Evolutionary conservation across 2,888 invertebrate species (phyloP), one percentile per base, ranked within the genome.

Genomic region (Drosophila rubida): DNA sequence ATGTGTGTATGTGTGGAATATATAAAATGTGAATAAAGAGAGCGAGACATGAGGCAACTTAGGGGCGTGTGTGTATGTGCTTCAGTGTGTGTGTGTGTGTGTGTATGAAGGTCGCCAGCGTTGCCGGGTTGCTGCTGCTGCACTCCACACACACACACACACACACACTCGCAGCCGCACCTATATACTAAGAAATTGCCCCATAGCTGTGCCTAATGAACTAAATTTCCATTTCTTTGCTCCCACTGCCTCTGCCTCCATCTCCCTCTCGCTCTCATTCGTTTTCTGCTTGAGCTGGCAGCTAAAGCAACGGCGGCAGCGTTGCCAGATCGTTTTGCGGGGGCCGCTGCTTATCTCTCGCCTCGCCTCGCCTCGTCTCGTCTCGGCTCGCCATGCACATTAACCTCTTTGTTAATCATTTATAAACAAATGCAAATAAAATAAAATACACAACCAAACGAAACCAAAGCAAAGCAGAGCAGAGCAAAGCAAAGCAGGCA

Each of bases 331-430:
- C 42, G 42, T 23, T 30, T 19, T 19, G 19, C 19, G 19, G 60
- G 63, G 58, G 27, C 60, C 57, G 77, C 77, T 80, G 66, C 69
- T 78, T 78, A 67, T 71, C 75, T 65, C n/a, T 32, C 30, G 25
- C 25, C 5, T 7, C 49, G 39, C 19, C 19, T 19, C 19, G 19
- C 50, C 53, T 9, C 27, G 27, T 4, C 30, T 11, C 1, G 49
- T 55, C 41, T 32, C 37, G 57, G 42, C 49, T 23, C 23, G 11
- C 30, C 65, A 61, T 78, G 77, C 82, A 86, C 87, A 86, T 86
- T 83, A 83, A 83, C 86, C 82, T 86, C 82, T 86, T 86, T 86
- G 80, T 83, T 86, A 83, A 83, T 83, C 80, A 83, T 86, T 83
- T 86, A 83, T 79, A 84, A 83, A 83, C 83, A 83, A 84, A 83